Conservation (phyloP, 2,113 vertebrate species). For the Lethenteron camtschaticum region DNA sequence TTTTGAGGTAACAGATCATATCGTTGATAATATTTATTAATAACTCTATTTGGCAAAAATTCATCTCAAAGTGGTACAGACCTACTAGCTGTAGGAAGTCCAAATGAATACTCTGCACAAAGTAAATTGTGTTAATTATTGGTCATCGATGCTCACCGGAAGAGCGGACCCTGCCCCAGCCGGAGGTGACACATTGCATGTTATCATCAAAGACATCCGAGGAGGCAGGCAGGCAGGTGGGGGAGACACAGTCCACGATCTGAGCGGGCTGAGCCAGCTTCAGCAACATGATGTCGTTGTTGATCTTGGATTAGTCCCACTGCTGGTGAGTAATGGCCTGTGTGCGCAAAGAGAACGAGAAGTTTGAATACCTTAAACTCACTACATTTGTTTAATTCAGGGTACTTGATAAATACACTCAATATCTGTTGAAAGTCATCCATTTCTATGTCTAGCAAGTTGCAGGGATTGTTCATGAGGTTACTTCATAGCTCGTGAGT, state of each 20-base stretch:
- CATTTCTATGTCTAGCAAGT: not conserved
- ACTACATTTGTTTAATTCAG: not conserved
- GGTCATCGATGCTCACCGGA: not conserved
- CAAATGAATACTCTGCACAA: no score
- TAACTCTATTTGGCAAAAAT: no score
- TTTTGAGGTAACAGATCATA: no score
- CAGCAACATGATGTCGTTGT: constrained; percentile 5
- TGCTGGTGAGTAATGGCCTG: constrained; percentile 1
- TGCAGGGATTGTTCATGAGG: not conserved
- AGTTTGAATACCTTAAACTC: not conserved
- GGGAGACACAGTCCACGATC: not conserved
- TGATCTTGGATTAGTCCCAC: not conserved
- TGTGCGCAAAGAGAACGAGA: not conserved
- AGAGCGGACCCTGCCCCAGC: not conserved
- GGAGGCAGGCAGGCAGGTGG: not conserved
- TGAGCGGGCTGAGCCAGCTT: not conserved
- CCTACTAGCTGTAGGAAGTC: no score
- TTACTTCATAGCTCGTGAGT: not conserved
- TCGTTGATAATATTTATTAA: no score
- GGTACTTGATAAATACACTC: not conserved
- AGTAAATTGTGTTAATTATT: no score
- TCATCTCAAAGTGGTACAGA: no score
- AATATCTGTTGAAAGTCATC: not conserved
- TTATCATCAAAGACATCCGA: not conserved
- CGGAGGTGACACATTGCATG: constrained; percentile 3